Evolutionary conservation across 2,888 invertebrate species (phyloP).

Genomic region (Rotaria sp.): DNA sequence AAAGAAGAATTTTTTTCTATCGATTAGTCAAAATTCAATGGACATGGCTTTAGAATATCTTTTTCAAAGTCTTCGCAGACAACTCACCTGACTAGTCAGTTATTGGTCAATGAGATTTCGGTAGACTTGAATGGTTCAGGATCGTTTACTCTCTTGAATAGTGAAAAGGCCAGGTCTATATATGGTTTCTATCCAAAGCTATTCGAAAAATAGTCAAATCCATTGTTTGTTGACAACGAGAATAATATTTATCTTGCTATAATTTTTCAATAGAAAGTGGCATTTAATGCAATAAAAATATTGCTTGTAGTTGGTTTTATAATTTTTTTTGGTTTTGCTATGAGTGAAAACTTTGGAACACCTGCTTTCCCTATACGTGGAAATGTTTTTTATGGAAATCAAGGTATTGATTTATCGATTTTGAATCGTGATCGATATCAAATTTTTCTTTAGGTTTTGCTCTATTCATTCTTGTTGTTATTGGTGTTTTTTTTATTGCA

Average conservation of each 20-base stretch:
- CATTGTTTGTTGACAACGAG: too few species aligned
- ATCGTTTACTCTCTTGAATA: background rate
- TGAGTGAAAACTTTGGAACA: background rate
- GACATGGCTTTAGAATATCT: too few species aligned
- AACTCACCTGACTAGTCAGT: too few species aligned
- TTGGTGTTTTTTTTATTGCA: constrained; percentile 7
- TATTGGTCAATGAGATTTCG: too few species aligned
- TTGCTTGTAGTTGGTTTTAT: constrained; percentile 25
- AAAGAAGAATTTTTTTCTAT: too few species aligned
- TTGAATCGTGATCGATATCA: background rate
- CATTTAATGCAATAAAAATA: background rate
- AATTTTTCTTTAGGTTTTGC: constrained; percentile 33
- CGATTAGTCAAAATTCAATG: too few species aligned
- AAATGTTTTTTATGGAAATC: background rate
- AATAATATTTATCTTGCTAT: background rate
- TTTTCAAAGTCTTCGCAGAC: too few species aligned
- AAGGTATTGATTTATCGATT: background rate
- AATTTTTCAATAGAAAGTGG: background rate
- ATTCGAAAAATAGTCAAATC: too few species aligned
- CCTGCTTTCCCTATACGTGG: background rate
- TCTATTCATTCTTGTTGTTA: constrained; percentile 30
- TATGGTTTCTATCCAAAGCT: too few species aligned
- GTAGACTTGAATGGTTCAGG: too few species aligned
- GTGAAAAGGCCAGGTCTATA: too few species aligned
- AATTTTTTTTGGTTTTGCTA: constrained; percentile 39